A percentile compares a stretch with the other conserved stretches of the same genome.
These are phyloP conservation scores for Drosophila parthenogenetica DNA, from an alignment of 2,888 invertebrate species.

Conservation along the genomic window DNA sequence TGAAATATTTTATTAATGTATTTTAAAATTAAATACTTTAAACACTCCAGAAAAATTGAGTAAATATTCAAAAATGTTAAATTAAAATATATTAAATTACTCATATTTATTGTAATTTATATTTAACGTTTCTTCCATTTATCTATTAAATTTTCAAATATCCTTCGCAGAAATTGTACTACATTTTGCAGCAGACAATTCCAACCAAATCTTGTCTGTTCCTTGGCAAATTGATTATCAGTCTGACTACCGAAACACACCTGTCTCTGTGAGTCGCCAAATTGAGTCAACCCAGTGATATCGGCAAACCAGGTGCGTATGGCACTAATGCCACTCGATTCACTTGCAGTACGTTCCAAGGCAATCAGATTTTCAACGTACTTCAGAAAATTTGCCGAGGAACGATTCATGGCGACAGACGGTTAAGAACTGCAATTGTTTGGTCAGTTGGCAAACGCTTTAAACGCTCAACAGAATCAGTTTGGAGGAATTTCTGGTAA, in stretches of 20 bases:
- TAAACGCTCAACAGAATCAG: conserved; percentile 29
- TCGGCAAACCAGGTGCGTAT: conserved; percentile 53
- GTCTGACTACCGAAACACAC: background rate
- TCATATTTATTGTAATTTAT: background rate
- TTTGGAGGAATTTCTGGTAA: conserved; percentile 4
- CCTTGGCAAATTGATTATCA: conserved; percentile 5
- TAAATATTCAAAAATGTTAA: too few relatives aligned
- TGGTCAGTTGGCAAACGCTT: conserved; percentile 4
- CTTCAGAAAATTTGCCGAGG: conserved; percentile 50
- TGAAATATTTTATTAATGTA: background rate
- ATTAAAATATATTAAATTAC: too few relatives aligned
- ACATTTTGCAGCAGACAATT: conserved; percentile 13
- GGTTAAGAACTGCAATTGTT: conserved; percentile 37
- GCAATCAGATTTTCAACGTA: conserved; percentile 57
- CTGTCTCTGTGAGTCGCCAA: background rate
- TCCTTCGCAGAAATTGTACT: conserved; percentile 1
- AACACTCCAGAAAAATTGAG: too few relatives aligned
- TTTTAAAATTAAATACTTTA: too few relatives aligned
- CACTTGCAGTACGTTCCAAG: conserved; percentile 23
- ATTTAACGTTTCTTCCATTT: conserved; percentile 5
- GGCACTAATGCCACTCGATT: conserved; percentile 25
- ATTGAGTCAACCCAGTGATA: conserved; percentile 11
- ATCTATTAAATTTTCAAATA: conserved; percentile 1
- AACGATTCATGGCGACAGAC: conserved; percentile 59
- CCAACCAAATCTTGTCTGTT: conserved; percentile 5